These are phyloP conservation scores for Marmota flaviventris DNA, from an alignment of 2,113 vertebrate genomes.

Conservation along the genomic window DNA sequence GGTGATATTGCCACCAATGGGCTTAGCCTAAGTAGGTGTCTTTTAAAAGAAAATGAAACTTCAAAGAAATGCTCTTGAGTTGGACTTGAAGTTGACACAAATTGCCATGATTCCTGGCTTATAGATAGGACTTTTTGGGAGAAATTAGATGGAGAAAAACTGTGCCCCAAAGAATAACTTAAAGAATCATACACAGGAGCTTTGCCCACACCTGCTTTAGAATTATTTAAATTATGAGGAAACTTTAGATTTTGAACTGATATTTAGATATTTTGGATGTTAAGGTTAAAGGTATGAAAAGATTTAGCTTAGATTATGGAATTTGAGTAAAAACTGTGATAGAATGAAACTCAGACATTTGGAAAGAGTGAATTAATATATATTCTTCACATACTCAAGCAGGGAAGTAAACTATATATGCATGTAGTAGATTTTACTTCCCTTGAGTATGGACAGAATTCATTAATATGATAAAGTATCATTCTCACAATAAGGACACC, in stretches of 20 bases:
- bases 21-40: neutral
- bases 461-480: neutral
- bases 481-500: neutral
- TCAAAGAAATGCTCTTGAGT: neutral
- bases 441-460: neutral
- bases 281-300: neutral
- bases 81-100: neutral
- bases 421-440: neutral
- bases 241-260: neutral
- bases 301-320: neutral
- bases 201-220: neutral
- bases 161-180: neutral
- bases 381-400: too few relatives aligned
- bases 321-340: neutral
- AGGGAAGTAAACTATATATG: neutral
- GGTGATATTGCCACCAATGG: neutral
- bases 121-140: neutral
- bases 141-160: neutral
- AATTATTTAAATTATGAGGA: neutral
- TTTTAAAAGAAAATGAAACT: neutral
- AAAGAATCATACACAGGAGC: neutral
- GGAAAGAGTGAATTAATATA: neutral
- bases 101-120: neutral
- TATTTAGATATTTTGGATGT: slow-evolving; percentile 9
- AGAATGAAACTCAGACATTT: neutral